Evolutionary conservation across 2,888 invertebrate species (phyloP), one percentile per base, ranked within the genome.

Genomic region (Cinara cedri): DNA sequence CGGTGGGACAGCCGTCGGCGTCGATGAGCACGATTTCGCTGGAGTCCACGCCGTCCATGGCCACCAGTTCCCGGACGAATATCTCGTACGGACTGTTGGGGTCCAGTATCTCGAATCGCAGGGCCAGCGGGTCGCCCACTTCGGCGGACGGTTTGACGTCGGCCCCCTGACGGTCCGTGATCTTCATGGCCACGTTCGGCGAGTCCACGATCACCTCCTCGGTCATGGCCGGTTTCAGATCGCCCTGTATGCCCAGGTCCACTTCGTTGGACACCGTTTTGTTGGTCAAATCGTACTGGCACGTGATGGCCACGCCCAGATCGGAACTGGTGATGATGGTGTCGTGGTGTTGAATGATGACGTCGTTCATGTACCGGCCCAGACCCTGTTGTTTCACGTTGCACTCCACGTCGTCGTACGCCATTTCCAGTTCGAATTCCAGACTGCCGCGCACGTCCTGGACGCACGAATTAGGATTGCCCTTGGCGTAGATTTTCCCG

Each of bases 241-340:
- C 96, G 80, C 95, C 95, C 83, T 92, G 92, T 78, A 96, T 95
- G 83, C 94, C 94, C 82, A 94, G 89, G 86, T 94, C 94, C 72
- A 96, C 94, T 86, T 95, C 95, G 86, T 96, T 96, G 81, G 95
- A 92, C 60, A 97, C 95, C 75, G 94, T 95, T 88, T 96, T 96
- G 87, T 96, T 96, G 83, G 95, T 95, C 84, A 96, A 88, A 86
- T 96, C 96, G 87, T 96, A 96, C 85, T 96, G 95, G 86, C 96
- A 97, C 83, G 95, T 94, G 81, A 97, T 95, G 66, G 95, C 95
- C 78, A 96, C 89, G 55, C 96, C 96, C 84, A 97, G 89, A 89
- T 97, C 96, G 71, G 95, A 94, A 82, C 94, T 95, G 82, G 96
- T 97, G 82, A 97, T 95, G 84, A 97, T 96, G 85, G 95, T 95